phyloP scores from a whole-genome alignment of 2,113 vertebrate species.

The Catharus minimus region DNA sequence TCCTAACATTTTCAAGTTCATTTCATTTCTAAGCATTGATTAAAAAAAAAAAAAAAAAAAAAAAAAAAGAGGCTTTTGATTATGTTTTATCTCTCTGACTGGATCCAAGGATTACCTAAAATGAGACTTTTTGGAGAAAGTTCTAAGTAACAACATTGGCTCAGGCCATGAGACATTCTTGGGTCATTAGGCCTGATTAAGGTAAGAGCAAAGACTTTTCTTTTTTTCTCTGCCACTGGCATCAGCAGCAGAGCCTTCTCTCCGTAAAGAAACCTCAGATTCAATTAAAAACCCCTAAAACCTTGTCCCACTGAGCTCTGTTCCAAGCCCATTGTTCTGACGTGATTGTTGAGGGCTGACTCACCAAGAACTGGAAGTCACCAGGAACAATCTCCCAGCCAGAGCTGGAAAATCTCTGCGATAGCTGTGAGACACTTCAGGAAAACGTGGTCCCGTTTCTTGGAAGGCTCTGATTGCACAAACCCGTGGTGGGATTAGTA shows the following conservation, averaged over 20 bases:
- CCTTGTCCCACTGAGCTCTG: not conserved
- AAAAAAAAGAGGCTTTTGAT: not conserved
- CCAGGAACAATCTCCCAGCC: not conserved
- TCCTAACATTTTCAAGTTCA: not conserved
- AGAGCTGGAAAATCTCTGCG: slow-evolving; percentile 28
- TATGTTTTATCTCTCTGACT: not conserved
- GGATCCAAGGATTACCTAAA: not conserved
- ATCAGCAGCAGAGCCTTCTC: not conserved
- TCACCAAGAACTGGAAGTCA: slow-evolving; percentile 35
- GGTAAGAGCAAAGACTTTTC: not conserved
- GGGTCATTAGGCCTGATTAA: not conserved
- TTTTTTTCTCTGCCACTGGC: not conserved
- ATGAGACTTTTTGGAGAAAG: not conserved
- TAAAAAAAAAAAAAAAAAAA: not conserved
- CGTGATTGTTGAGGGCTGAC: not conserved
- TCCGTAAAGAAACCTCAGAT: not conserved
- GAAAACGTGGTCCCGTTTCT: slow-evolving; percentile 4
- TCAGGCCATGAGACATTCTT: not conserved
- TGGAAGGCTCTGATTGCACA: slow-evolving; percentile 44
- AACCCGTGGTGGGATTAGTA: slow-evolving; percentile 6
- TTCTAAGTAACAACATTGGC: not conserved
- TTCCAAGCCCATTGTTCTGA: not conserved
- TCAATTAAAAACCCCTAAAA: not conserved
- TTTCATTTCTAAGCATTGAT: not conserved
- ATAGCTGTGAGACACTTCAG: not conserved